A percentile compares a stretch with the other conserved stretches of the same genome.
Conservation (phyloP, 1,140 invertebrate genomes). For the Caerostris extrusa region DNA sequence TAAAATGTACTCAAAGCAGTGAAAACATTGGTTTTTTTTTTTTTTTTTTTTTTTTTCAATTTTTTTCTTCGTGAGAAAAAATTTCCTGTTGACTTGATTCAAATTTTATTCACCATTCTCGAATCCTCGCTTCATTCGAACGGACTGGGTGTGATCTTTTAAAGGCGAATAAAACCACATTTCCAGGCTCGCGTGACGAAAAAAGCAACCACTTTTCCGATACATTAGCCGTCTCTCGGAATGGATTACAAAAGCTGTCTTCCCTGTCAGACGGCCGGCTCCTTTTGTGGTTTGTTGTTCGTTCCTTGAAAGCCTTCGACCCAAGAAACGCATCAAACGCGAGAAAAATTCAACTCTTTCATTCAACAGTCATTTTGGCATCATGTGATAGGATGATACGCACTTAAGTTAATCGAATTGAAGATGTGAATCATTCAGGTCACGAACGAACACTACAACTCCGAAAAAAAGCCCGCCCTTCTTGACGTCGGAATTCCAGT, state of each 20-base stretch:
- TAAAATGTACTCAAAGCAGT: not conserved
- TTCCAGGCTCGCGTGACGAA: not conserved
- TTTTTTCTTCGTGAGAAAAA: not conserved
- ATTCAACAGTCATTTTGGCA: conserved; percentile 35
- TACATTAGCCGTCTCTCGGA: not conserved
- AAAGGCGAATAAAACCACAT: not conserved
- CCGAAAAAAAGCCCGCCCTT: not conserved
- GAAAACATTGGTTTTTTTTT: too few species aligned
- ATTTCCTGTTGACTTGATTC: not conserved
- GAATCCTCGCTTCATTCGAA: not conserved
- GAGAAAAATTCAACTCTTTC: conserved; percentile 25
- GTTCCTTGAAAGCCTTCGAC: not conserved
- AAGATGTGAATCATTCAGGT: conserved; percentile 34
- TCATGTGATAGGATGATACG: conserved; percentile 24
- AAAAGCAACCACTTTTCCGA: not conserved
- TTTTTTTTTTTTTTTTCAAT: too few species aligned
- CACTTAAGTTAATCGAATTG: conserved; percentile 53
- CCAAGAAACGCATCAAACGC: conserved; percentile 31
- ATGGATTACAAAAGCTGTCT: conserved; percentile 23
- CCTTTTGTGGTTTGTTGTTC: conserved; percentile 26
- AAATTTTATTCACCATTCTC: not conserved
- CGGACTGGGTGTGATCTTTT: not conserved
- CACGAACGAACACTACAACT: not conserved
- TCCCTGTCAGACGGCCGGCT: not conserved
- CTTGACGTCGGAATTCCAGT: not conserved